A percentile compares a stretch with the other conserved stretches of the same genome.
These are phyloP conservation scores for Tipula helvola DNA, from an alignment of 2,888 invertebrate species.

Conservation along the genomic window DNA sequence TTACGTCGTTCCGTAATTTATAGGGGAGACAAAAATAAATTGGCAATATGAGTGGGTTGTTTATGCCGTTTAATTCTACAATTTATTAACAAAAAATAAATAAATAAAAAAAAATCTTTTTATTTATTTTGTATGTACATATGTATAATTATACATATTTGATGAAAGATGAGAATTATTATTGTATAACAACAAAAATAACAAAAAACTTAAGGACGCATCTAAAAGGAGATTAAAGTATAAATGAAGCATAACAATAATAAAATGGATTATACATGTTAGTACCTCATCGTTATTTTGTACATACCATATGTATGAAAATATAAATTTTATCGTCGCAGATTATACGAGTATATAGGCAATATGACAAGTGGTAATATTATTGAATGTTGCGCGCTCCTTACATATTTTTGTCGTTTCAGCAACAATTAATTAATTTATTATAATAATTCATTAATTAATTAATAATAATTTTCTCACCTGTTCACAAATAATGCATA, in stretches of 20 bases:
- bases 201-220: not conserved
- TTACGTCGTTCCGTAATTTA: not conserved
- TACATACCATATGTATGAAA: not conserved
- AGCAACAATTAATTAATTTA: not conserved
- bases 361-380: not conserved
- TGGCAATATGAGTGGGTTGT: constrained; percentile 10
- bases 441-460: not conserved
- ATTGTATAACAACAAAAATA: not conserved
- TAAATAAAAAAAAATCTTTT: not conserved
- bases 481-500: not conserved
- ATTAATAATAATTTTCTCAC: not conserved
- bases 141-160: too few relatives aligned
- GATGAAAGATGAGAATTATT: not conserved
- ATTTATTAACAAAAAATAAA: not conserved
- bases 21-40: constrained; percentile 10
- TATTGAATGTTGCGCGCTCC: not conserved
- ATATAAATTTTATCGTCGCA: not conserved
- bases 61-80: not conserved
- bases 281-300: not conserved
- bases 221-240: not conserved
- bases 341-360: not conserved
- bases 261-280: not conserved
- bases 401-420: too few relatives aligned
- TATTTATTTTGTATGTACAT: not conserved
- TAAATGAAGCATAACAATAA: not conserved